Base-by-base conservation (phyloP, 1,140 invertebrate genomes). In the Drosophila seguyi region DNA sequence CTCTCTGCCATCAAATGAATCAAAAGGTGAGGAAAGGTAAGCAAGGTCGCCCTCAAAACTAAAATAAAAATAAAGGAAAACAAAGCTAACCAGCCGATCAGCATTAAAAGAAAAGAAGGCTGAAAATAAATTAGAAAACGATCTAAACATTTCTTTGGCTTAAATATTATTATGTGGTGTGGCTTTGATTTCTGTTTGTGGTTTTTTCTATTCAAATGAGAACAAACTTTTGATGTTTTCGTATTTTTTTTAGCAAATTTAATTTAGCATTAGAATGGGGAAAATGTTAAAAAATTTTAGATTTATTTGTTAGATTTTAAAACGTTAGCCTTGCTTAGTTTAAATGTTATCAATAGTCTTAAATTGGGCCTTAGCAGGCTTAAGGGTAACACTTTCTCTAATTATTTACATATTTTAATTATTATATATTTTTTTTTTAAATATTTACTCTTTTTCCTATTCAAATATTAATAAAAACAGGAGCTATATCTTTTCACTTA, bases 31-130 rank as follows among this genome's bases (percentile, higher is more conserved):
- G 66, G 36, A 72, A 74, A 63, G 72, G 72, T 61, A 61, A n/a
- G 56, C 71, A 74, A 74, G 71, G 71, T 74, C 71, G 71, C 71
- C 39, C 69, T 74, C 5, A 50, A 73, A 73, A 50, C 27, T n/a
- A 22, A 20, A 18, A 31, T 1, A 39, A 25, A 13, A 44, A 44
- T 44, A 47, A 31, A 25, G 22, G 20, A 41, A 29, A 31, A 38
- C 18, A 48, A 36, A n/a, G 18, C 16, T 22, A n/a, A 18, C 6
- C n/a, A 36, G 11, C 2, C n/a, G 7, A 45, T 11, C 25, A 13
- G 13, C 1, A 14, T 20, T 18, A 29, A 67, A 63, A 41, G 34
- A 42, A 58, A 14, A 31, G 36, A 22, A 56, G 8, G 16, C n/a
- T 29, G 16, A 42, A 57, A 57, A 42, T 57, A 42, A 57, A 57